A percentile compares a stretch with the other conserved stretches of the same genome.
Conservation (phyloP, 2,888 invertebrate species). For the Rosalia funebris region DNA sequence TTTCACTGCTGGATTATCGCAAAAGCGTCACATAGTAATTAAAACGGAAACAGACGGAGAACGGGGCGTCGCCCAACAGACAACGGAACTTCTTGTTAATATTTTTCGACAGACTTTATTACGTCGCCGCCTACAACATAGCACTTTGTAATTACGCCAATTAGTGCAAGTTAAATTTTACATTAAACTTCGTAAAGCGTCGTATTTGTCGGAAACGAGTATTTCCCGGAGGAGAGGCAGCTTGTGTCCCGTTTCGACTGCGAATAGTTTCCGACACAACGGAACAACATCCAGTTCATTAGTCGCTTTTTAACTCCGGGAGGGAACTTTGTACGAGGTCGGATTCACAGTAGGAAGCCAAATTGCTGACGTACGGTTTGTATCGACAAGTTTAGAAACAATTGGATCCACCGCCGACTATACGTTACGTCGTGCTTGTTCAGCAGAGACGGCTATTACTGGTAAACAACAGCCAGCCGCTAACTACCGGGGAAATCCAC, state of each 20-base stretch:
- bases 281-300: too few relatives aligned
- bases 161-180: constrained; percentile 22
- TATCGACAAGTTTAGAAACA: constrained; percentile 47
- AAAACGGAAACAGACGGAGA: neutral
- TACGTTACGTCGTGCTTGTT: constrained; percentile 43
- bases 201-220: constrained; percentile 17
- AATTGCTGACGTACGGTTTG: constrained; percentile 48
- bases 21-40: neutral
- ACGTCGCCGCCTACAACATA: neutral
- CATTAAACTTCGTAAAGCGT: constrained; percentile 22
- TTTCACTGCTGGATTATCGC: neutral
- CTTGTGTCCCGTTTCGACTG: neutral
- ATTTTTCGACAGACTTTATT: constrained; percentile 8
- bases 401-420: constrained; percentile 45
- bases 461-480: constrained; percentile 4
- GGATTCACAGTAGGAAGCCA: constrained; percentile 36
- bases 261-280: constrained; percentile 15
- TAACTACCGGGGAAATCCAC: too few relatives aligned
- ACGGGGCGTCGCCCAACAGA: constrained; percentile 1
- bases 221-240: constrained; percentile 5
- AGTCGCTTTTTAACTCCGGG: constrained; percentile 15
- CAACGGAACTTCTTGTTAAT: constrained; percentile 4
- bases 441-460: constrained; percentile 38
- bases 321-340: constrained; percentile 7
- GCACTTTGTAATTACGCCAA: constrained; percentile 15